Conservation (phyloP, 2,888 invertebrate genomes). For the Perithous albicinctus region DNA sequence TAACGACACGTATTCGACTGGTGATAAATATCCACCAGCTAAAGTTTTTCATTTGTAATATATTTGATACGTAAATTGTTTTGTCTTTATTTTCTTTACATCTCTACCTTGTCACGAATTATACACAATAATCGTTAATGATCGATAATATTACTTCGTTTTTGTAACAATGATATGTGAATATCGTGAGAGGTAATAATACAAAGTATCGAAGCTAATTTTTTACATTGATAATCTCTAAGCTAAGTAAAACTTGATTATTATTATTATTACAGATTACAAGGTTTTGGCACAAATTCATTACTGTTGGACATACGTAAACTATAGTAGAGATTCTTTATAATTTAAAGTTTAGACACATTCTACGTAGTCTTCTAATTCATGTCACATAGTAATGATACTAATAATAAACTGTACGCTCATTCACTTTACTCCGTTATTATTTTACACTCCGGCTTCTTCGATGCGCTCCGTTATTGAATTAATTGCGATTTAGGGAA, state of each 20-base stretch:
- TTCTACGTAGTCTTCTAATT: constrained; percentile 37
- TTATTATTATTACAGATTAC: constrained; percentile 34
- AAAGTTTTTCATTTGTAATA: constrained; percentile 59
- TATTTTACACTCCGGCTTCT: constrained; percentile 53
- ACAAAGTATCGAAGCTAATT: constrained; percentile 55
- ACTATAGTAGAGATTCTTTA: constrained; percentile 11
- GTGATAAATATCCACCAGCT: constrained; percentile 5
- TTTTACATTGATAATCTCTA: constrained; percentile 30
- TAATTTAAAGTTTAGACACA: constrained; percentile 17
- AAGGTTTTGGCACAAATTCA: constrained; percentile 53
- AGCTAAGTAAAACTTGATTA: constrained; percentile 44
- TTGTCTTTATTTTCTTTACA: constrained; percentile 55
- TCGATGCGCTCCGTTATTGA: constrained; percentile 16
- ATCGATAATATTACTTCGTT: constrained; percentile 55
- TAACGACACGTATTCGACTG: constrained; percentile 4
- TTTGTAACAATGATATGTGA: constrained; percentile 59
- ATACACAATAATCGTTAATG: constrained; percentile 59
- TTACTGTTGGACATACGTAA: constrained; percentile 51
- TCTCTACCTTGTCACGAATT: constrained; percentile 60
- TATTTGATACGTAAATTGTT: constrained; percentile 65
- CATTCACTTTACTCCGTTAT: constrained; percentile 43
- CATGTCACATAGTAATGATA: constrained; percentile 42
- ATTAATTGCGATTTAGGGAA: too few relatives aligned
- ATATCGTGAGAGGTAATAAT: constrained; percentile 67
- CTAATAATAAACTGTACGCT: constrained; percentile 29